Base-by-base conservation (phyloP, 2,888 invertebrate genomes). In the Nudaria mundana region DNA sequence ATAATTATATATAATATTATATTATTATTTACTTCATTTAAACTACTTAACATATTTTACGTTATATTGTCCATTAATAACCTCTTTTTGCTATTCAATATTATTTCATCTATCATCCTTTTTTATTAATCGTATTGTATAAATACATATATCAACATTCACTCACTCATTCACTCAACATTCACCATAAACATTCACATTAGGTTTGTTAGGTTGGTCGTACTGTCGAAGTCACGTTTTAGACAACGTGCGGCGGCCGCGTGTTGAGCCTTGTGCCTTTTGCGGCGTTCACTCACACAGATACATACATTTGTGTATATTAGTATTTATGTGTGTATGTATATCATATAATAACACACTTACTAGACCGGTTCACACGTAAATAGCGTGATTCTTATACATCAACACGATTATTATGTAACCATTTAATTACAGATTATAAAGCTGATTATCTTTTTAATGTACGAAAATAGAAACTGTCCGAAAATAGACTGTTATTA, bases 221-320 rank as follows among this genome's bases (percentile, higher is more conserved):
- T 46, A 33, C 63, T 50, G 75, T 42, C 33, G 48, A 46, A 64
- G 81, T 87, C 87, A 86, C 86, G 87, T 87, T 86, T 84, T 81
- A 71, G 38, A 14, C 77, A 84, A 85, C 80, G 85, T 85, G 86
- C 66, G 52, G 62, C 11, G 52, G 49, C 68, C 72, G 75, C 83
- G 74, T 83, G 84, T 55, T 43, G 44, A 62, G 72, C 72, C 81
- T 66, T 73, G 81, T 76, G 81, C 66, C 46, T 38, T 35, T 40
- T 43, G 23, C 40, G 49, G 40, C 14, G 5, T 52, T 38, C 63
- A 64, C 71, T 26, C 66, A 68, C 70, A 68, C 73, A 58, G 13
- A 26, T 40, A 26, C 35, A 37, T 4, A 30, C 3, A 20, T n/a
- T n/a, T n/a, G n/a, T n/a, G n/a, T n/a, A n/a, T n/a, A n/a, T n/a